These are phyloP conservation scores for Thamnophis elegans DNA, from an alignment of 2,797 vertebrate species.

Conservation along the genomic window DNA sequence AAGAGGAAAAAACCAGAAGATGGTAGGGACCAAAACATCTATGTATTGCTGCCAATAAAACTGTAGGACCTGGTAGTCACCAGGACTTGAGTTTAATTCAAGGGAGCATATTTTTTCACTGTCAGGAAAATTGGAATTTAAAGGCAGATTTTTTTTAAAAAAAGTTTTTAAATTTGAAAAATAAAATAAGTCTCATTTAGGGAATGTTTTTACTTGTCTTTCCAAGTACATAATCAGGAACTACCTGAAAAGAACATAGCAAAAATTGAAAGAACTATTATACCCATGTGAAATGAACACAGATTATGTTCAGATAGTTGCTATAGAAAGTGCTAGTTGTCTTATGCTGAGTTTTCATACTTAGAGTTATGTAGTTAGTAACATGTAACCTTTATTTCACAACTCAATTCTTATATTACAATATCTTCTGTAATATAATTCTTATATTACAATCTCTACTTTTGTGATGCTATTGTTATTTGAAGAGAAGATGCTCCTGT, in stretches of 20 bases:
- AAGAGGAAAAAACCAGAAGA: neutral
- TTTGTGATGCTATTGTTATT: neutral
- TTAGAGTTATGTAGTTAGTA: neutral
- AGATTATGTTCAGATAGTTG: neutral
- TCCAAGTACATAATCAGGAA: slow-evolving; percentile 35
- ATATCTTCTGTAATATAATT: neutral
- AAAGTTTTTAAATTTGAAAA: slow-evolving; percentile 1
- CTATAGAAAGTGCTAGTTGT: neutral
- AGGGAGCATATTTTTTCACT: neutral
- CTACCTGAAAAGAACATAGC: neutral
- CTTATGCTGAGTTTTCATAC: neutral
- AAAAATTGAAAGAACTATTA: neutral
- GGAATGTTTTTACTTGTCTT: neutral
- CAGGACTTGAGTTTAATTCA: neutral
- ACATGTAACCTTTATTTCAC: neutral
- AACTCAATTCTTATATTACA: neutral
- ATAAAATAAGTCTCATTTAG: neutral
- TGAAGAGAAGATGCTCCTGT: neutral
- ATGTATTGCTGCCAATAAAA: neutral
- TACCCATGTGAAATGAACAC: neutral
- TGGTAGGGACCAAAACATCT: neutral
- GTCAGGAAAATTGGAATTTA: slow-evolving; percentile 25
- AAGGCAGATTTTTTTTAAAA: neutral
- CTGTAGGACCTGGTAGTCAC: neutral
- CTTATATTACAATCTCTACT: neutral